A percentile compares a stretch with the other conserved stretches of the same genome.
Conservation (phyloP, 2,888 invertebrate species). For the Luffia ferchaultella region DNA sequence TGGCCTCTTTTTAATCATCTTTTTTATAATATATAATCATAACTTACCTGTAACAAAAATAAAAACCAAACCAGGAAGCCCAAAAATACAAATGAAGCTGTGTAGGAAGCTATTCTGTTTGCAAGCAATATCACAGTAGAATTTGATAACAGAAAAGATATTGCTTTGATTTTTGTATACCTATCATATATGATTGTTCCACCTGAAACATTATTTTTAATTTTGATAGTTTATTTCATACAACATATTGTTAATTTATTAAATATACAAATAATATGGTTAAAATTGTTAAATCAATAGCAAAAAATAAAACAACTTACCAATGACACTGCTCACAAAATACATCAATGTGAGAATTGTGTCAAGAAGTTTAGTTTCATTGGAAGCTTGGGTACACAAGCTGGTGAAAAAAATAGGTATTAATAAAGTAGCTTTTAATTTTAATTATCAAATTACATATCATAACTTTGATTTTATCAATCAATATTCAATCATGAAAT, state of each 20-base stretch:
- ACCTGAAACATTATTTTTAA: conserved; percentile 53
- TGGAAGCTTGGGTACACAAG: conserved; percentile 45
- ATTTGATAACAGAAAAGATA: conserved; percentile 56
- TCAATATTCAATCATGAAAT: no score
- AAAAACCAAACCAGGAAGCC: conserved; percentile 70
- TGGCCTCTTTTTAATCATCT: no score
- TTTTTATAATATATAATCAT: no score
- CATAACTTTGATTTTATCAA: no score
- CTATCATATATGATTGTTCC: conserved; percentile 69
- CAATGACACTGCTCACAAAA: conserved; percentile 49
- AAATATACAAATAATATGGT: no score
- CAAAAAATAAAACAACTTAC: no score
- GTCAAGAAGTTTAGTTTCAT: conserved; percentile 45
- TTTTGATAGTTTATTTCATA: no score
- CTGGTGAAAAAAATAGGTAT: conserved; percentile 30
- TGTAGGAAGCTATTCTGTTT: conserved; percentile 51
- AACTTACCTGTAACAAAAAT: conserved; percentile 53
- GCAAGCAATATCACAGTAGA: conserved; percentile 54
- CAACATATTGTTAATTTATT: no score
- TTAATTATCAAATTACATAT: no score
- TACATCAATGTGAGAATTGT: conserved; percentile 54
- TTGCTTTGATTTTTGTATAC: conserved; percentile 66
- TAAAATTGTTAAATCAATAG: no score
- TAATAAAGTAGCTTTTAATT: no score
- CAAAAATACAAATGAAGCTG: conserved; percentile 52